Evolutionary conservation across 2,797 vertebrate genomes (phyloP).

Genomic region (Pantherophis vulpinus): DNA sequence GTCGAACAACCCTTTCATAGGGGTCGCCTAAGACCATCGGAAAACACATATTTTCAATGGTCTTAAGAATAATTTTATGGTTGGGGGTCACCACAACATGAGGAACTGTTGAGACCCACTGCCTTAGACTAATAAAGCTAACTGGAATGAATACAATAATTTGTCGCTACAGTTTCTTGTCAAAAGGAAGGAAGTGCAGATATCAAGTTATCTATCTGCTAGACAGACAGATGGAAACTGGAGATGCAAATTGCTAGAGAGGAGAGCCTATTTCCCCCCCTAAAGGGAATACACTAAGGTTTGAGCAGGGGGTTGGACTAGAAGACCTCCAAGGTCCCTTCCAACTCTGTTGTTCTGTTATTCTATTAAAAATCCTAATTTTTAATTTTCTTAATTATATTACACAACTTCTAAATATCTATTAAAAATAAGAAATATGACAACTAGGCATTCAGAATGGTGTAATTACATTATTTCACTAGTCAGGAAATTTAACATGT

Average conservation of each 20-base stretch:
- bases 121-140: neutral
- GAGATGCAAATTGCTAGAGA: constrained; percentile 39
- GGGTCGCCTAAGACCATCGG: too few species aligned
- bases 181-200: constrained; percentile 35
- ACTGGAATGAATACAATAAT: constrained; percentile 14
- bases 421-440: neutral
- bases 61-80: too few species aligned
- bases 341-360: neutral
- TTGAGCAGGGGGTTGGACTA: neutral
- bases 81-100: too few species aligned
- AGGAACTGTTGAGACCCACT: too few species aligned
- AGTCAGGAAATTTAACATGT: neutral
- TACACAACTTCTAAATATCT: neutral
- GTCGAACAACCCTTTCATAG: too few species aligned
- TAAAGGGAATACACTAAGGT: accelerated
- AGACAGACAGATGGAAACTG: neutral
- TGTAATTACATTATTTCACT: neutral
- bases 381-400: neutral
- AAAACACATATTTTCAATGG: too few species aligned
- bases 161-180: constrained; percentile 10
- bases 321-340: neutral
- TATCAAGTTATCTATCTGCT: neutral
- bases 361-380: neutral
- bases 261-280: neutral
- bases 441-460: neutral